These are phyloP conservation scores for Drosophila kepulauana DNA, from an alignment of 1,140 invertebrate species.

Conservation along the genomic window DNA sequence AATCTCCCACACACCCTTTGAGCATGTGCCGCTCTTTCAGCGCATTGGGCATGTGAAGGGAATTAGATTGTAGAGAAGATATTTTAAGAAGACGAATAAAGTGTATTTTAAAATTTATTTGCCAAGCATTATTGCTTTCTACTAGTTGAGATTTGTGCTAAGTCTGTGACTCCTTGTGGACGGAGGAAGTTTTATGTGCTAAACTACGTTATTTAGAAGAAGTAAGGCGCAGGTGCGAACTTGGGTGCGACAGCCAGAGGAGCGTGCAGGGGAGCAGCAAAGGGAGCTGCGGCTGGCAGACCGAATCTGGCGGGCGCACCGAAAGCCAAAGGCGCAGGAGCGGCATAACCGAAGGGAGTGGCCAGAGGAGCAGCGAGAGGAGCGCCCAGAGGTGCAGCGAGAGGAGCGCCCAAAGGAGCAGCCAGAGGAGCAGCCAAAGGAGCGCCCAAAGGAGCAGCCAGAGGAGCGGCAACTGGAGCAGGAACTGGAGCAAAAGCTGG, in stretches of 20 bases:
- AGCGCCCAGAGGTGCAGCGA: conserved; percentile 67
- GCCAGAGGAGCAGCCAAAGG: conserved; percentile 67
- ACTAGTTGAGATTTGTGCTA: conserved; percentile 54
- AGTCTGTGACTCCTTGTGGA: conserved; percentile 45
- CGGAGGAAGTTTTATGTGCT: conserved; percentile 28
- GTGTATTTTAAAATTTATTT: conserved; percentile 54
- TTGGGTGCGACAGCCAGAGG: conserved; percentile 67
- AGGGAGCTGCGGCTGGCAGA: conserved; percentile 56
- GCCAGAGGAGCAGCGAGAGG: conserved; percentile 59
- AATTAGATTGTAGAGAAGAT: conserved; percentile 23
- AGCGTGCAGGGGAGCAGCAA: conserved; percentile 63
- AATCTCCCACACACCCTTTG: conserved; percentile 68
- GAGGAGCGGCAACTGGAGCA: conserved; percentile 40
- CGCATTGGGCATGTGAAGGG: conserved; percentile 70
- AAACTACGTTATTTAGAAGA: conserved; percentile 54
- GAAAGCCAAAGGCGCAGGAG: conserved; percentile 67
- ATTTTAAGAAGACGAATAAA: conserved; percentile 10
- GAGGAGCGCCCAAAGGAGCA: conserved; percentile 64
- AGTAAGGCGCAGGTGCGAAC: conserved; percentile 66
- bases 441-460: conserved; percentile 42
- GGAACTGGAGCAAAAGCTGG: conserved; percentile 25
- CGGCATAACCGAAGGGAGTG: conserved; percentile 52
- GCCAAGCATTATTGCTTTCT: conserved; percentile 57
- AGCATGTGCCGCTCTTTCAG: conserved; percentile 79
- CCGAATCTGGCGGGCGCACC: conserved; percentile 66